Evolutionary conservation across 2,113 vertebrate species (phyloP).

Genomic region (Carassius auratus): DNA sequence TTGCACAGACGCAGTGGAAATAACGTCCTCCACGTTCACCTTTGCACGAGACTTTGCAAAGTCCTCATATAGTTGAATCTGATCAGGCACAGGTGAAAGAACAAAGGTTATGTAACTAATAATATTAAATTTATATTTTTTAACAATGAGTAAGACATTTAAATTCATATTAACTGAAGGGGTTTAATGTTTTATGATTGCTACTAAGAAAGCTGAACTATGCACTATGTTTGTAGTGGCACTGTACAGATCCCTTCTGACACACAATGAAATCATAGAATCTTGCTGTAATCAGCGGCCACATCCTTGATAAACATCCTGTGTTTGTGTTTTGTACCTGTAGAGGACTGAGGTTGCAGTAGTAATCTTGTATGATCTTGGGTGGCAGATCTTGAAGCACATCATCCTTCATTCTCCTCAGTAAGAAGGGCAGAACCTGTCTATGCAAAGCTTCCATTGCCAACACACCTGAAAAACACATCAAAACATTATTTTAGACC

Average conservation of each 20-base stretch:
- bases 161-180: neutral
- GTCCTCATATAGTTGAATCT: slow-evolving; percentile 98
- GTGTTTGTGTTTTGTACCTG: slow-evolving; percentile 78
- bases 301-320: neutral
- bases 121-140: neutral
- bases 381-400: slow-evolving; percentile 98
- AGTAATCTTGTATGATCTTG: slow-evolving; percentile 99
- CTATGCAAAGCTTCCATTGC: slow-evolving; percentile 98
- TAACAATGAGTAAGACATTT: too few relatives aligned
- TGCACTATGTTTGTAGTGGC: neutral
- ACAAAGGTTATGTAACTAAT: neutral
- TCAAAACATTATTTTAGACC: neutral
- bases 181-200: neutral
- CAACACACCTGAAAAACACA: slow-evolving; percentile 83
- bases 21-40: slow-evolving; percentile 93
- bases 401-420: slow-evolving; percentile 98
- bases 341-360: slow-evolving; percentile 93
- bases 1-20: slow-evolving; percentile 80
- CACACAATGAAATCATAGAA: neutral
- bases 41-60: slow-evolving; percentile 98
- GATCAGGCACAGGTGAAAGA: neutral
- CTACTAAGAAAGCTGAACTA: too few relatives aligned
- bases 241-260: neutral
- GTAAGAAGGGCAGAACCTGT: slow-evolving; percentile 93
- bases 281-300: neutral